Percentiles rank a stretch among this genome's conserved stretches.
These are phyloP conservation scores for Gadopsis marmoratus DNA, from an alignment of 2,797 vertebrate genomes.

Conservation along the genomic window DNA sequence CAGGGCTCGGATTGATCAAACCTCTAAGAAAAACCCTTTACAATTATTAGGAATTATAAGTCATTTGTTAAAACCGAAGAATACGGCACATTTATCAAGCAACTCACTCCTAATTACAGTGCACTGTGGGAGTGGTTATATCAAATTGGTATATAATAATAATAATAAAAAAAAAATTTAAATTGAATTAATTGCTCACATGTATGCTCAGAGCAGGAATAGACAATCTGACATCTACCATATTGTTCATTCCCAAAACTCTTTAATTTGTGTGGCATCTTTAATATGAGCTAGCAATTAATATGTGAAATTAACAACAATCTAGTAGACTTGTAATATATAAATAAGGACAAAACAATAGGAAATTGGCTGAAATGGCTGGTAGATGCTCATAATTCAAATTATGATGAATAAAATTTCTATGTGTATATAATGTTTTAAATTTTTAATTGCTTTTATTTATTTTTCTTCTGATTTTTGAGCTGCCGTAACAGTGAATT, in stretches of 20 bases:
- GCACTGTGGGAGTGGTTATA: background rate
- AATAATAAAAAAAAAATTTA: no score
- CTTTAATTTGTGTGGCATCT: background rate
- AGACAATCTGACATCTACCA: background rate
- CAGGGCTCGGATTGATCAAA: background rate
- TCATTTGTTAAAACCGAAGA: background rate
- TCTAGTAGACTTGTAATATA: background rate
- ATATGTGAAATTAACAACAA: background rate
- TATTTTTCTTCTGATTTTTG: no score
- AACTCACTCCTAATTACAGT: background rate
- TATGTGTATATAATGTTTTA: no score
- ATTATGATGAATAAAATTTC: no score
- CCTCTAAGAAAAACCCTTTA: background rate
- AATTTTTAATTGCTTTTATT: no score
- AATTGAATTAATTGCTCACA: background rate
- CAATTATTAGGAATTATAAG: no score
- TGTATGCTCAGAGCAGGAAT: background rate
- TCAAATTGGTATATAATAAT: background rate
- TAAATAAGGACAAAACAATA: background rate
- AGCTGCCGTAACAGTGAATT: no score
- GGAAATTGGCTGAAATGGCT: background rate
- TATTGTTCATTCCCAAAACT: background rate
- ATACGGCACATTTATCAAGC: background rate
- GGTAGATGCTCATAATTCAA: no score
- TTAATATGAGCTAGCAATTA: background rate